Evolutionary conservation across 2,797 vertebrate species (phyloP), one percentile per base, ranked within the genome.

Genomic region (Saxicola maurus): DNA sequence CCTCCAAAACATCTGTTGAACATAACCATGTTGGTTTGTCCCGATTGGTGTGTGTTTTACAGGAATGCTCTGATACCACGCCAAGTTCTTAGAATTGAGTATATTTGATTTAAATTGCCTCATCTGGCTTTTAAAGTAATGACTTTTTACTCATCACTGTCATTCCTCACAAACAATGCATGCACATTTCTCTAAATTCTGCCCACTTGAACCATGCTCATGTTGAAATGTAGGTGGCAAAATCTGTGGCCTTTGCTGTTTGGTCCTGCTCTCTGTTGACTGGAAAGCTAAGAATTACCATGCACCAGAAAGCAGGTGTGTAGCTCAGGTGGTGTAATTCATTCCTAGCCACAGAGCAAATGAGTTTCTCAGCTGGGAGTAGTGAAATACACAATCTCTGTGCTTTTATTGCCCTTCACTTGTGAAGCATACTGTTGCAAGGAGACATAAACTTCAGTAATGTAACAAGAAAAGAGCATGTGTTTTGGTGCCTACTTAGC

Each of bases 331-430:
- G 79, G 17, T 77, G 74, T 52, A 78, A 89, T 92, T 87, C 71
- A 67, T 28, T 94, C 51, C 53, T 82, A 82, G 67, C 38, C 60
- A 48, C 78, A 68, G 37, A 94, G 65, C 74, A 91, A 80, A 89
- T 85, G 65, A 75, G 86, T 68, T 93, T 83, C 91, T 91, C 86
- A 92, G 78, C 72, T 92, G 82, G 67, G 95, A 57, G 49, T 65
- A 72, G 45, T 64, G 57, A 68, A 94, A 78, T 85, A 85, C 27
- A 69, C 66, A 69, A 72, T 82, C 35, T 80, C 59, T 48, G 3
- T 48, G 30, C 48, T 86, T 93, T 83, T 82, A 68, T 49, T 91
- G 67, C 60, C 52, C 37, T 28, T 94, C 28, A 46, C 69, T 92
- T 87, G 66, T 68, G 82, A 92, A 92, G 31, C 53, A 38, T 57